Percentiles rank a stretch among this genome's conserved stretches.
Evolutionary conservation across 2,888 invertebrate genomes (phyloP).

Genomic region (Microchrysa polita): DNA sequence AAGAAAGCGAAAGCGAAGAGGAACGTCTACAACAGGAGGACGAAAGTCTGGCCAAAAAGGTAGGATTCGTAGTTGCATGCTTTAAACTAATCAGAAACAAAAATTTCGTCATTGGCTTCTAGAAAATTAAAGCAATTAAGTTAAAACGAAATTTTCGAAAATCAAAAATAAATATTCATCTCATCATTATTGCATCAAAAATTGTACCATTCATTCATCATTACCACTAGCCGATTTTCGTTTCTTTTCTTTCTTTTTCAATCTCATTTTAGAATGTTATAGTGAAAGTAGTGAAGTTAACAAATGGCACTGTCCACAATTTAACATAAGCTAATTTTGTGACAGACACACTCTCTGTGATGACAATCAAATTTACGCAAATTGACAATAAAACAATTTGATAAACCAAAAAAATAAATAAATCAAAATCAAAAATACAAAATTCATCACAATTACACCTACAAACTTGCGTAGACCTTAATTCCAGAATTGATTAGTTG

Average conservation of each 20-base stretch:
- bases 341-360: background rate
- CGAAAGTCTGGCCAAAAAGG: conserved; percentile 59
- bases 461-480: conserved; percentile 51
- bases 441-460: conserved; percentile 42
- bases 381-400: conserved; percentile 50
- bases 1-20: conserved; percentile 77
- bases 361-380: conserved; percentile 54
- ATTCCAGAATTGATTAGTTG: conserved; percentile 62
- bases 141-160: background rate
- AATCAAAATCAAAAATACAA: conserved; percentile 47
- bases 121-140: background rate
- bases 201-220: conserved; percentile 22
- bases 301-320: conserved; percentile 39
- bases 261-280: conserved; percentile 61
- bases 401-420: conserved; percentile 42
- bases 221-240: conserved; percentile 49
- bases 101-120: background rate
- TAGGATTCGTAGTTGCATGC: conserved; percentile 49
- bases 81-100: too few relatives aligned
- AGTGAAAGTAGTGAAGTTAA: conserved; percentile 64
- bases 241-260: conserved; percentile 50
- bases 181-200: conserved; percentile 27
- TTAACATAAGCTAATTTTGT: background rate
- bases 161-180: too few relatives aligned
- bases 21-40: conserved; percentile 64